These are phyloP conservation scores for Mustela nigripes DNA, from an alignment of 2,113 vertebrate species.

Conservation along the genomic window DNA sequence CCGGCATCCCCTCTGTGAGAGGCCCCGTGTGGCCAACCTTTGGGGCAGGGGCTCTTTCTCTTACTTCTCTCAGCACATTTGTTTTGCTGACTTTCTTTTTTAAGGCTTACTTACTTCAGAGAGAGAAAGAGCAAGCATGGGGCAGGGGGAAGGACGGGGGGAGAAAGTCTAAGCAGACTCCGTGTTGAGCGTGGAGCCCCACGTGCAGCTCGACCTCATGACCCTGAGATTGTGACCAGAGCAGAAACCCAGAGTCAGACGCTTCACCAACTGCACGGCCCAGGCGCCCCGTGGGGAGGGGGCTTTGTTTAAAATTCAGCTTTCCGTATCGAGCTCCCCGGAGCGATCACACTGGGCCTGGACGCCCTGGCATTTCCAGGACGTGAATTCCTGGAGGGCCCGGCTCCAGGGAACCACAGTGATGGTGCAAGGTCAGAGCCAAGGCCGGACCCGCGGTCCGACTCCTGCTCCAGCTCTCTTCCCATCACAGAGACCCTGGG, in stretches of 20 bases:
- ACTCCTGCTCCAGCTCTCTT: not conserved
- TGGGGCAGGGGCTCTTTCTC: not conserved
- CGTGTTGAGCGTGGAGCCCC: not conserved
- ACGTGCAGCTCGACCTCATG: not conserved
- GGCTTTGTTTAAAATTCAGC: not conserved
- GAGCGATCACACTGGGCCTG: not conserved
- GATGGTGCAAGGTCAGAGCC: not conserved
- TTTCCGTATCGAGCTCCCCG: not conserved
- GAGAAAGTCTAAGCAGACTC: not conserved
- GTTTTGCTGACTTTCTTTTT: not conserved
- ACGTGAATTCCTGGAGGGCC: not conserved
- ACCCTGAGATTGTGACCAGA: not conserved
- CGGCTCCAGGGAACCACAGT: not conserved
- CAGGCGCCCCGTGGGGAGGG: not conserved
- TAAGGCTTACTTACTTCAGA: not conserved
- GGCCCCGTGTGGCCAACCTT: not conserved
- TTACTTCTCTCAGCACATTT: not conserved
- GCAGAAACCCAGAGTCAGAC: not conserved
- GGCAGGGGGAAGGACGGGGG: not conserved
- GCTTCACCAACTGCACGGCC: not conserved
- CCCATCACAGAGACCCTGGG: not conserved
- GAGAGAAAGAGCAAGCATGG: not conserved
- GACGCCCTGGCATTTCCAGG: not conserved
- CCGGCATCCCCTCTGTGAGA: not conserved
- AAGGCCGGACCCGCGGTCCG: accelerated